Base-by-base conservation (phyloP, 1,140 invertebrate genomes). In the Heliconius himera region DNA sequence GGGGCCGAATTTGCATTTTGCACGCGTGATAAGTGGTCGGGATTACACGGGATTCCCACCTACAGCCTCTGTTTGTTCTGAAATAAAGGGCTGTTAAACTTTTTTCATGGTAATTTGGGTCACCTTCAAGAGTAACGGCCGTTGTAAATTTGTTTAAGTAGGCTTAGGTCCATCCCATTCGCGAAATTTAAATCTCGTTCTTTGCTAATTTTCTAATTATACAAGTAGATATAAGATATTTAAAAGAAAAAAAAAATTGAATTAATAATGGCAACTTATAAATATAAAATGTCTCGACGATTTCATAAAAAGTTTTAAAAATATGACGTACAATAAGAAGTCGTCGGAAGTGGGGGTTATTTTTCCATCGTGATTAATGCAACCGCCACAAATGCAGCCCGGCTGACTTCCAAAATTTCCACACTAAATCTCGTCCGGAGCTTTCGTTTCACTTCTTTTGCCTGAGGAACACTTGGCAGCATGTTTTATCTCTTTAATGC, bases 61-160 rank as follows among this genome's bases (percentile, higher is more conserved):
- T 90, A 91, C 91, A 92, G 92, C 89, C 92, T 91, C 90, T 94
- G 92, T 94, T 93, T 94, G 91, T 90, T 84, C 91, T 90, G 89
- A 93, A 94, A 94, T 94, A 94, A 94, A 94, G 92, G 93, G 92
- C 88, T 93, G 91, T 93, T 93, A 93, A 94, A 93, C 89, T 92
- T 94, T 94, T 94, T 94, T 93, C 92, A 93, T 92, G 91, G 90
- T 90, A 94, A 94, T 94, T 94, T 93, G 93, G 92, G 92, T 93
- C 92, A 94, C 91, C 90, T 93, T 93, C 87, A 87, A 82, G 85
- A 92, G 91, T 87, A 89, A 91, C 86, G 88, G 89, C 89, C 85
- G 86, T 79, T 91, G 90, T 93, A 91, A 94, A 94, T 93, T 93
- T 93, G 92, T 93, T 92, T 92, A 91, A 93, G 92, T 90, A 93